Base-by-base conservation (phyloP, 2,888 invertebrate genomes). In the Ichneumon xanthorius region DNA sequence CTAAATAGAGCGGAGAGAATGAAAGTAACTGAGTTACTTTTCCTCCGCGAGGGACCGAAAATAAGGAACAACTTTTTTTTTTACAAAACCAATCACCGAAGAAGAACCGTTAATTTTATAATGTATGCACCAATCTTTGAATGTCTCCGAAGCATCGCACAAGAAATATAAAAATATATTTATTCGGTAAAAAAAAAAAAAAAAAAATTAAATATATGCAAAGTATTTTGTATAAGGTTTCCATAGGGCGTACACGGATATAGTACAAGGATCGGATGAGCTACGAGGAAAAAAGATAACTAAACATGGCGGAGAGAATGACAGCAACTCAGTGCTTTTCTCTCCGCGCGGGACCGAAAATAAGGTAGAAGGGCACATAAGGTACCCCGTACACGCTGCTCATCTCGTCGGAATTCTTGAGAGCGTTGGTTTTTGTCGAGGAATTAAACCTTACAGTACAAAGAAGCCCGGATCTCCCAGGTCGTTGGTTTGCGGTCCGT, bases 371-470 rank as follows among this genome's bases (percentile, higher is more conserved):
- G 77, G 40, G 26, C 55, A 14, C n/a, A 22, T 9, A 11, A 48
- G 55, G 22, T 73, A 58, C 33, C 22, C 65, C 11, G 16, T 16
- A 48, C 2, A 22, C 37, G 58, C 72, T 58, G 22, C 73, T 14
- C 45, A 58, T 45, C 33, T 58, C 33, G 22, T 33, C 26, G 58
- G 48, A 53, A 65, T 58, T 26, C 45, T 67, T 22, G 26, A 4
- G 5, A n/a, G 14, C 19, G n/a, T 16, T 48, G 48, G 30, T 14
- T 65, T 75, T 80, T 55, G 75, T 80, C 63, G 70, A 70, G 61
- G 75, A 75, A 80, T 83, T 33, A 75, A 73, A 80, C 33, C 48
- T 63, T 7, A n/a, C 19, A 2, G 30, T 5, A n/a, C n/a, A 63
- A 63, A 63, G 37, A 63, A 63, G 5, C n/a, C n/a, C 6, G 14